Percentiles rank a stretch among this genome's conserved stretches.
Evolutionary conservation across 2,888 invertebrate genomes (phyloP).

Genomic region (Danaus chrysippus): DNA sequence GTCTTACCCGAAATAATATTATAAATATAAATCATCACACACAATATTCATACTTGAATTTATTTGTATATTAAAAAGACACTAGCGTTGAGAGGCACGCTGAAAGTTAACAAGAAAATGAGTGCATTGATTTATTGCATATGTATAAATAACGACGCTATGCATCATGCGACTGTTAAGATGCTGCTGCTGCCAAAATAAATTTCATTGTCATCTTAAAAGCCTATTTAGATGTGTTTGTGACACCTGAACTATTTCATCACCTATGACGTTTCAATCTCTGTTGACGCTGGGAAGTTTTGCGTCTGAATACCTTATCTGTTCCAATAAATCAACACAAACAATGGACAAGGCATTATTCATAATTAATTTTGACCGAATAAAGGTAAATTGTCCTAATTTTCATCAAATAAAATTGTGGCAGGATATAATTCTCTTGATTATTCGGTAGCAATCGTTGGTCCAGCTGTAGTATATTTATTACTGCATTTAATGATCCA

Average conservation of each 20-base stretch:
- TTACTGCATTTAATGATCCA: conserved; percentile 36
- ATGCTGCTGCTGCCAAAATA: conserved; percentile 48
- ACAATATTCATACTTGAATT: conserved; percentile 28
- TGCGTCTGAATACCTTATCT: conserved; percentile 9
- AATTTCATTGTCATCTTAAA: conserved; percentile 49
- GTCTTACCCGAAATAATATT: no score
- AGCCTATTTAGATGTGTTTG: conserved; percentile 43
- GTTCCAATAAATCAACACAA: no score
- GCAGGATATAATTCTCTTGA: no score
- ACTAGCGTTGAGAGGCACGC: conserved; percentile 14
- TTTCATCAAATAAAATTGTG: no score
- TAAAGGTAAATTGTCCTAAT: no score
- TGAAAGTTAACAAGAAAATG: conserved; percentile 28
- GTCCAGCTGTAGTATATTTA: background rate
- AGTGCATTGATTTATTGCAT: conserved; percentile 30
- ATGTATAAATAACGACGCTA: conserved; percentile 31
- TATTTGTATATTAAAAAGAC: conserved; percentile 25
- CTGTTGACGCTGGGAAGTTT: conserved; percentile 16
- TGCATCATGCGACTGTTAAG: conserved; percentile 40
- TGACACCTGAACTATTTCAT: conserved; percentile 48
- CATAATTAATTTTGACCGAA: no score
- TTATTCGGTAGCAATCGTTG: no score
- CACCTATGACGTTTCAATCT: conserved; percentile 37
- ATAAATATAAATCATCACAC: conserved; percentile 20
- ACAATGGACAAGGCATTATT: no score